Conservation (phyloP, 2,888 invertebrate genomes). For the Antitype chi region DNA sequence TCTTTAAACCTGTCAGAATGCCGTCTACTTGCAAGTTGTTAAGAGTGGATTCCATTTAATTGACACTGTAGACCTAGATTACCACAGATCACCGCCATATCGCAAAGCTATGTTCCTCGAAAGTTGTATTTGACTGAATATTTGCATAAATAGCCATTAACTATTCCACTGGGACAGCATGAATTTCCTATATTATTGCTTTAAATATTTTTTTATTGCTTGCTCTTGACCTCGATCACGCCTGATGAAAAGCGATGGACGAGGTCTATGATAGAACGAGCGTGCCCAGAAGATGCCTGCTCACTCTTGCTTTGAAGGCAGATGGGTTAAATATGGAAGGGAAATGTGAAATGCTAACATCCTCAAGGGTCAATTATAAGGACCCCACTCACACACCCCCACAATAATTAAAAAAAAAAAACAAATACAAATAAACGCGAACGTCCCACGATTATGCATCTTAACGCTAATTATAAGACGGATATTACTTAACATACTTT, state of each 20-base stretch:
- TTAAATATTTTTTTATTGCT: background rate
- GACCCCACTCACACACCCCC: constrained; percentile 14
- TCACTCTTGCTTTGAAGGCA: no score
- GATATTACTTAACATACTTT: constrained; percentile 83
- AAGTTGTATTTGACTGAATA: background rate
- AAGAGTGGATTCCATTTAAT: constrained; percentile 15
- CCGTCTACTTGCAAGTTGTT: constrained; percentile 16
- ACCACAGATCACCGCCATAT: background rate
- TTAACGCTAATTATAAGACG: constrained; percentile 87
- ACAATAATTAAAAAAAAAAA: constrained; percentile 38
- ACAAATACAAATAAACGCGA: constrained; percentile 43
- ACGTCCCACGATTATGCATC: constrained; percentile 72
- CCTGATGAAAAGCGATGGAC: no score
- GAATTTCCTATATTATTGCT: background rate
- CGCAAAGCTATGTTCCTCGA: no score
- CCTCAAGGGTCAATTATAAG: constrained; percentile 9
- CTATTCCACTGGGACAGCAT: background rate
- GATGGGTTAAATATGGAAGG: no score
- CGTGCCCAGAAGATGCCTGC: no score
- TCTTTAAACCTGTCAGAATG: constrained; percentile 25
- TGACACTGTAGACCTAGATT: constrained; percentile 16
- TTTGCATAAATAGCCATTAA: background rate
- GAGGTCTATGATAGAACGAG: no score
- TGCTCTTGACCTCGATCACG: no score
- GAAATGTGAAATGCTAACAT: no score